Evolutionary conservation across 2,888 invertebrate species (phyloP).

Genomic region (Bugula neritina): DNA sequence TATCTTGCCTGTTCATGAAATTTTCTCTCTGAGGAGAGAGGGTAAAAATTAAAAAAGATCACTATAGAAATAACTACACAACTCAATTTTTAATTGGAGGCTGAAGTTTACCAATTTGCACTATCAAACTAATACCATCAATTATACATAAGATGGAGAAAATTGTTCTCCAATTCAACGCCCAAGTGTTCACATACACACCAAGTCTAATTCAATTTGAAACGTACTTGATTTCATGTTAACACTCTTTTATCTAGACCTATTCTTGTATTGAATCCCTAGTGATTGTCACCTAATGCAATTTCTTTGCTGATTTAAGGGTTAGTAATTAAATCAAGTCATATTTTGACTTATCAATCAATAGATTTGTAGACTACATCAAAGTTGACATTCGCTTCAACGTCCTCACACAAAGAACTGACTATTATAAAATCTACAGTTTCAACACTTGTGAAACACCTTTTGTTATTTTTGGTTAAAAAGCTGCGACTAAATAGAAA

Average conservation of each 20-base stretch:
- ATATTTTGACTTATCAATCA: constrained; percentile 24
- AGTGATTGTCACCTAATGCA: constrained; percentile 25
- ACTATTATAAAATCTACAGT: constrained; percentile 2
- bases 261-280: neutral
- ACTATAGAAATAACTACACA: too few relatives aligned
- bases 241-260: neutral
- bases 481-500: constrained; percentile 5
- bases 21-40: too few relatives aligned
- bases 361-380: neutral
- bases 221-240: neutral
- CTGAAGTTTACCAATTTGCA: too few relatives aligned
- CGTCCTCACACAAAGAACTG: neutral
- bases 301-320: constrained; percentile 17
- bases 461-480: constrained; percentile 24
- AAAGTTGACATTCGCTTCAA: too few relatives aligned
- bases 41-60: too few relatives aligned
- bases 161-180: too few relatives aligned
- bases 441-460: constrained; percentile 25
- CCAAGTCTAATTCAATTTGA: constrained; percentile 13
- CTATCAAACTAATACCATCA: too few relatives aligned
- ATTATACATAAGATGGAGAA: too few relatives aligned
- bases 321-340: constrained; percentile 20
- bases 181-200: neutral
- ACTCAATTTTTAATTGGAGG: too few relatives aligned
- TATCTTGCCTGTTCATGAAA: too few relatives aligned